A percentile compares a stretch with the other conserved stretches of the same genome.
Evolutionary conservation across 2,888 invertebrate genomes (phyloP).

Genomic region (Thyatira batis): DNA sequence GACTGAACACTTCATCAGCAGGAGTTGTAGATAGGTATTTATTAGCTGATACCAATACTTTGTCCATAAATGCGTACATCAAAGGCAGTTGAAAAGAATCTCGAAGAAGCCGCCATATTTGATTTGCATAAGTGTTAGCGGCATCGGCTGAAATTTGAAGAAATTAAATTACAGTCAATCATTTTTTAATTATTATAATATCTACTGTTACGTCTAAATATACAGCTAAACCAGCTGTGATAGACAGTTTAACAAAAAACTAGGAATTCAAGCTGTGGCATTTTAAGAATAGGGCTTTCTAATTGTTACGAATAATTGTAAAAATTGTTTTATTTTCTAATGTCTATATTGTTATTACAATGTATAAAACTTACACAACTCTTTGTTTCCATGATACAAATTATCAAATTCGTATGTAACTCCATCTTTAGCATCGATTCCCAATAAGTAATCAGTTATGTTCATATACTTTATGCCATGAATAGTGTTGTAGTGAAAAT

Average conservation of each 20-base stretch:
- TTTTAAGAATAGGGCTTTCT: too few species aligned
- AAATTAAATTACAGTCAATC: too few species aligned
- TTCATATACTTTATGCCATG: neutral
- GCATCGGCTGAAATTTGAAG: neutral
- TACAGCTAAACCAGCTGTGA: too few species aligned
- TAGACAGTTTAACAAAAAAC: too few species aligned
- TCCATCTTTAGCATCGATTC: neutral
- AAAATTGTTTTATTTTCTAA: too few species aligned
- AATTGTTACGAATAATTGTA: too few species aligned
- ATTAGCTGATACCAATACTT: neutral
- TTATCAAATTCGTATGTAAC: neutral
- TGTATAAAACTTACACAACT: too few species aligned
- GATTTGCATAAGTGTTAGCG: neutral
- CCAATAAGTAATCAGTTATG: neutral
- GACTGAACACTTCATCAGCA: neutral
- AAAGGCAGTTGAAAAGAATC: neutral
- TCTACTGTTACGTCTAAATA: too few species aligned
- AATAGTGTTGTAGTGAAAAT: neutral
- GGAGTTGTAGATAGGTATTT: neutral
- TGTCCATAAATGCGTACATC: neutral
- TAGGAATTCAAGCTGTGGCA: too few species aligned
- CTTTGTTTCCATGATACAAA: neutral
- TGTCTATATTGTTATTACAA: too few species aligned
- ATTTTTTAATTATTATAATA: too few species aligned
- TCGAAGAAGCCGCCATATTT: neutral